Evolutionary conservation across 2,113 vertebrate species (phyloP).

Genomic region (Microtus ochrogaster): DNA sequence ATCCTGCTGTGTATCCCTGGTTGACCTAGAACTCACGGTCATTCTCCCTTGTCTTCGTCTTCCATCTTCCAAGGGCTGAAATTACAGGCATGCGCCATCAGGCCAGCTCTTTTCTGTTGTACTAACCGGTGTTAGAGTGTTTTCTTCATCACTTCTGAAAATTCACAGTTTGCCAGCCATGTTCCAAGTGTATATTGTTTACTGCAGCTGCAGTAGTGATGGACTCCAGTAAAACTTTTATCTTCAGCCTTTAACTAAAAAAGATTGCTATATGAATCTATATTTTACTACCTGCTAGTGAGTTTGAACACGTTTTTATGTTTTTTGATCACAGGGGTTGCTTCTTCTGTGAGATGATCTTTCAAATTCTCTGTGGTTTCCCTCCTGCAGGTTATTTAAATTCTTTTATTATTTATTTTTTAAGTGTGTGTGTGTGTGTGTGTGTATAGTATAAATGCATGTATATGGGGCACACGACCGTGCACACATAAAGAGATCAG

Average conservation of each 20-base stretch:
- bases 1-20: neutral
- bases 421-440: neutral
- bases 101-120: neutral
- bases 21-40: neutral
- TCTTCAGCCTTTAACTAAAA: neutral
- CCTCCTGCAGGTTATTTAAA: neutral
- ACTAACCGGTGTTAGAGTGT: neutral
- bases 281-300: neutral
- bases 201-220: neutral
- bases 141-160: conserved; percentile 8
- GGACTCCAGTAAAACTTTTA: neutral
- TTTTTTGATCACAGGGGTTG: neutral
- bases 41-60: neutral
- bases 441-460: neutral
- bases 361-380: neutral
- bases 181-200: neutral
- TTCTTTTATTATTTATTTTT: neutral
- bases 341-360: neutral
- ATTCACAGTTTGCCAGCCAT: neutral
- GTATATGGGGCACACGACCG: neutral
- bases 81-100: neutral
- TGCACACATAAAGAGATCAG: neutral
- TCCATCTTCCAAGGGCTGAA: neutral
- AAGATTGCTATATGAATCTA: conserved; percentile 25
- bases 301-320: conserved; percentile 31